Conservation (phyloP, 2,797 vertebrate species). For the Pseudochromis fuscus region DNA sequence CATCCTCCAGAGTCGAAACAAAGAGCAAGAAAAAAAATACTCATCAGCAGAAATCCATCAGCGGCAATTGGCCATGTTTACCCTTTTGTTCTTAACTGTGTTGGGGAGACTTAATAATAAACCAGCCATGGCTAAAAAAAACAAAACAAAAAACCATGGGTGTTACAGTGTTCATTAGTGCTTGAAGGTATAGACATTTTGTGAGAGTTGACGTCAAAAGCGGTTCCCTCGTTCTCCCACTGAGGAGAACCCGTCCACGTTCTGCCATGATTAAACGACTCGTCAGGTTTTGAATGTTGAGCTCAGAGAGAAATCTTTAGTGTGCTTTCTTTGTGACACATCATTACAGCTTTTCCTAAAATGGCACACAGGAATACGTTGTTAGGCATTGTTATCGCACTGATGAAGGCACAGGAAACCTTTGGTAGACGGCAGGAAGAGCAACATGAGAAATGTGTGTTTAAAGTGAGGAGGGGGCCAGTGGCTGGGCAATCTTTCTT, state of each 20-base stretch:
- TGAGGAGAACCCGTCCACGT: conserved; percentile 14
- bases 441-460: neutral
- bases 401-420: conserved; percentile 13
- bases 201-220: conserved; percentile 44
- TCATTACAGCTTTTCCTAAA: conserved; percentile 34
- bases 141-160: neutral
- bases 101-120: conserved; percentile 64
- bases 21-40: conserved; percentile 62
- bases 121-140: conserved; percentile 22
- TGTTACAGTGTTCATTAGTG: conserved; percentile 26
- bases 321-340: conserved; percentile 44
- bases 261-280: conserved; percentile 48
- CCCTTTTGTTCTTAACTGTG: conserved; percentile 56
- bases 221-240: conserved; percentile 21
- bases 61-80: conserved; percentile 64
- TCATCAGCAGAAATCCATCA: conserved; percentile 78
- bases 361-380: conserved; percentile 18
- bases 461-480: neutral
- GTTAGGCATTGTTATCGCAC: conserved; percentile 26
- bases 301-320: conserved; percentile 26
- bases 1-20: conserved; percentile 69
- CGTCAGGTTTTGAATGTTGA: conserved; percentile 21
- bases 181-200: conserved; percentile 33
- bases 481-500: neutral
- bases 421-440: neutral